Evolutionary conservation across 2,888 invertebrate genomes (phyloP), one percentile per base, ranked within the genome.

Genomic region (Archaeoteleia sp.): DNA sequence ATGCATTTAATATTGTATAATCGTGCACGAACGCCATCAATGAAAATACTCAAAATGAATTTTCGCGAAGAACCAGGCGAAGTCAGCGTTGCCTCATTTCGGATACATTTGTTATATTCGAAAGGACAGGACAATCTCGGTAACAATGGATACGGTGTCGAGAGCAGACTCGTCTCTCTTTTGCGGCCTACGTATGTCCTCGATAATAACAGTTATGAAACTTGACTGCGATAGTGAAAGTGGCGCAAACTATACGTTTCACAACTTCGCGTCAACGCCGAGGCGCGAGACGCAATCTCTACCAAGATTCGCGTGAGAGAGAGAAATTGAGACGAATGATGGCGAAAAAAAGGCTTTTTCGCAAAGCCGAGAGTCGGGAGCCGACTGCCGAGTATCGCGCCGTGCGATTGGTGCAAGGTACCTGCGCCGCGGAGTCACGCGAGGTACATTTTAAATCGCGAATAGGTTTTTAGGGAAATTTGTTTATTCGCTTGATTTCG

Each of bases 181-280:
- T 57, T 53, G 65, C 78, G 72, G 71, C 78, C 79, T 79, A 82
- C 79, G 79, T 80, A 78, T 79, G 82, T 77, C 84, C 84, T 82
- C 84, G 81, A 84, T 84, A 84, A 83, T 82, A 84, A 84, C 82
- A 78, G 83, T 85, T 85, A 84, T 84, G 83, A 84, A 85, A 85
- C 81, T 78, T 81, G 81, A 76, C 82, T 80, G 80, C 83, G 84
- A 83, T 83, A 84, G 85, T 85, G 85, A 85, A 85, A 85, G 85
- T 84, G 82, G 81, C 81, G 78, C 73, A 69, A 71, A 71, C 70
- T 68, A 63, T 67, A 70, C 60, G 79, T 83, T 82, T 83, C 82
- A 81, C 80, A 82, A 83, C 72, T 66, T 71, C 69, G 72, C 70
- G 73, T 74, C 72, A 73, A 70, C 66, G 54, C 35, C 57, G 49